A percentile compares a stretch with the other conserved stretches of the same genome.
phyloP scores from a whole-genome alignment of 2,888 invertebrate species.

The Cryptocheilus praepositus region DNA sequence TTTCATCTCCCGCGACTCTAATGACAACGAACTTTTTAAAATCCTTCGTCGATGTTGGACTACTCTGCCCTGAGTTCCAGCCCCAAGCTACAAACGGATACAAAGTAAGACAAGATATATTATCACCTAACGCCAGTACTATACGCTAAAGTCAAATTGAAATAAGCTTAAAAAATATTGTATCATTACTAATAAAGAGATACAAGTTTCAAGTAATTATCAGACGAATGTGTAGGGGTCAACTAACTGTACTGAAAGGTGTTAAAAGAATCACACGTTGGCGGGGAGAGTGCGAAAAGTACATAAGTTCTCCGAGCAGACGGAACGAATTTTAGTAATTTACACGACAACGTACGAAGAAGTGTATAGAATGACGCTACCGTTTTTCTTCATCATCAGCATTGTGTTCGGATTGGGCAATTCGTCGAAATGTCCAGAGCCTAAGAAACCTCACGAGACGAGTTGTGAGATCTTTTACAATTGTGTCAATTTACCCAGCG shows the following conservation, averaged over 20 bases:
- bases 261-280: constrained; percentile 52
- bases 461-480: constrained; percentile 68
- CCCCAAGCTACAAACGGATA: constrained; percentile 73
- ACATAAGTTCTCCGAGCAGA: constrained; percentile 41
- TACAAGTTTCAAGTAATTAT: neutral
- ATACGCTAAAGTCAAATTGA: neutral
- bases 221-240: constrained; percentile 22
- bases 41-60: constrained; percentile 76
- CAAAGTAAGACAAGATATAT: too few relatives aligned
- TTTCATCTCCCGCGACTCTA: constrained; percentile 78
- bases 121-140: neutral
- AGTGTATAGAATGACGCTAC: constrained; percentile 30
- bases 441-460: constrained; percentile 64
- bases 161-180: neutral
- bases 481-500: constrained; percentile 65
- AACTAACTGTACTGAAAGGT: constrained; percentile 60
- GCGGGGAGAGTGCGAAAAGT: constrained; percentile 51
- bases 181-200: neutral
- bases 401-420: constrained; percentile 10
- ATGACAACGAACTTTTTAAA: constrained; percentile 81
- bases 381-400: constrained; percentile 13
- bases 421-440: constrained; percentile 65
- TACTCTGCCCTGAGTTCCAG: constrained; percentile 76
- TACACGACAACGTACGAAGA: neutral
- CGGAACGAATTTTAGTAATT: constrained; percentile 31